Percentiles rank a stretch among this genome's conserved stretches.
phyloP scores from a whole-genome alignment of 2,888 invertebrate genomes.

The Dromius quadrimaculatus region DNA sequence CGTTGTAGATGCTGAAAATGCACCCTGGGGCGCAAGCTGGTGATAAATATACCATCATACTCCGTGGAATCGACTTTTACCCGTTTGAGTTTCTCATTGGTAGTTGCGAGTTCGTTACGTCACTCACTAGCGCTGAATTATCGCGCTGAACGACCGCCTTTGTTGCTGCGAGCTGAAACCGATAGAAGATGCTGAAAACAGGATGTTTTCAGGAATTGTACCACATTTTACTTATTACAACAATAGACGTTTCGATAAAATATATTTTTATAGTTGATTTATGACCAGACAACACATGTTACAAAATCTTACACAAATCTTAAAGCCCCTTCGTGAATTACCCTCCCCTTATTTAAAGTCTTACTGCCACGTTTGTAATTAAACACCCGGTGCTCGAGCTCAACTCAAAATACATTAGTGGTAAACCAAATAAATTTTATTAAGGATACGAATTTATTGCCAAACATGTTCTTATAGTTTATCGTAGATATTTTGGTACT shows the following conservation, averaged over 20 bases:
- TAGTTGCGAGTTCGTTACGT: conserved; percentile 48
- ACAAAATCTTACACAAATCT: conserved; percentile 27
- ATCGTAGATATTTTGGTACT: too few relatives aligned
- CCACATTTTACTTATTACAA: too few relatives aligned
- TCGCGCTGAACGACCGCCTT: conserved; percentile 40
- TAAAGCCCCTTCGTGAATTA: conserved; percentile 21
- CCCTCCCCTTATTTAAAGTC: conserved; percentile 29
- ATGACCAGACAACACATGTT: conserved; percentile 35
- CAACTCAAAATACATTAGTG: conserved; percentile 22
- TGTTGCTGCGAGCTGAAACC: neutral
- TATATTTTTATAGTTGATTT: neutral
- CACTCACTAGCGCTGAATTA: conserved; percentile 48
- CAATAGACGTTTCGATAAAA: neutral
- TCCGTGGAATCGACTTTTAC: conserved; percentile 48
- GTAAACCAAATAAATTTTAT: neutral
- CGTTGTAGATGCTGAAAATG: conserved; percentile 36
- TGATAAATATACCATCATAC: conserved; percentile 44
- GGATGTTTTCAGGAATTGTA: too few relatives aligned
- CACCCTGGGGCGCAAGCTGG: conserved; percentile 37
- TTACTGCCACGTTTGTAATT: conserved; percentile 27
- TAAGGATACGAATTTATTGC: too few relatives aligned
- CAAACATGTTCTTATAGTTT: too few relatives aligned
- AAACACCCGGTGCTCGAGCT: conserved; percentile 24
- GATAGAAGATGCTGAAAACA: neutral
- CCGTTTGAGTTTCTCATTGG: conserved; percentile 51